Evolutionary conservation across 2,888 invertebrate species (phyloP), one percentile per base, ranked within the genome.

Genomic region (Magallana nippona): DNA sequence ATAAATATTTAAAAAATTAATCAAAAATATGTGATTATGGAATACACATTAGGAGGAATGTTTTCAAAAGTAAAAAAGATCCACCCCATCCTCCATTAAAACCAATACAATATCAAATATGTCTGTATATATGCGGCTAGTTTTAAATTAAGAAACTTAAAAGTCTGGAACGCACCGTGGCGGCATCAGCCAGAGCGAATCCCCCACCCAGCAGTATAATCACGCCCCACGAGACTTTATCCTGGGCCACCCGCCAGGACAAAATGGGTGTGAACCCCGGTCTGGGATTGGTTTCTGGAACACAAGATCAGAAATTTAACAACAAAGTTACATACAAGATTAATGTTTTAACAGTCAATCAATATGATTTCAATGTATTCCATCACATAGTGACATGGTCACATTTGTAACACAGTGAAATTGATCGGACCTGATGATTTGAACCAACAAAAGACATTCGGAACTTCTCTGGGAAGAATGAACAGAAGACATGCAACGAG

Each of bases 161-260:
- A 44, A 44, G 8, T 5, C 44, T 44, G 5, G 0, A 44, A 44
- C 44, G 44, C 44, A 94, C 96, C 89, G 96, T 96, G 88, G 97
- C 97, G 85, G 97, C 98, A 86, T 97, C 96, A 0, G 98, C 98
- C 84, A 98, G 95, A 0, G 98, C 98, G 94, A 98, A 98, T 0
- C 98, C 98, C 57, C 98, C 98, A 77, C 94, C 94, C 55, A 98
- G 95, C 78, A 98, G 95, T 91, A 98, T 96, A 27, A 98, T 96
- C 2, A 98, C 95, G 63, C 98, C 97, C 98, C 98, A 98, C 3
- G 98, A 98, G 86, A 98, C 96, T 93, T 97, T 97, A 83, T 96
- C 95, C 92, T 98, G 97, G 27, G 98, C 96, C 78, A 96, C 96
- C 87, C 96, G 96, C 98, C 98, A 98, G 10, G 96, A 97, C 81